These are phyloP conservation scores for Oeneis ivallda DNA, from an alignment of 2,888 invertebrate genomes.

Conservation along the genomic window DNA sequence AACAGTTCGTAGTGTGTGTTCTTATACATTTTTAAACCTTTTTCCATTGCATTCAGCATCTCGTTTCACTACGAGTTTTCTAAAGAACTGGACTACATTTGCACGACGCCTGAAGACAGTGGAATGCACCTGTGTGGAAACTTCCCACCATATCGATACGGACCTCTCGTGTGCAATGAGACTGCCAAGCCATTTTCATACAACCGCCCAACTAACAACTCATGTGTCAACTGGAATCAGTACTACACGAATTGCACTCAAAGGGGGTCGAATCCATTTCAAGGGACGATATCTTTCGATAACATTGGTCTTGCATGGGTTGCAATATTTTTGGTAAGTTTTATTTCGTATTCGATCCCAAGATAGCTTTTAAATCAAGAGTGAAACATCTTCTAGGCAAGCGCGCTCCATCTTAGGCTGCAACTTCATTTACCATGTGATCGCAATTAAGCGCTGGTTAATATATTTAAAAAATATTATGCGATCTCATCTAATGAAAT, in stretches of 20 bases:
- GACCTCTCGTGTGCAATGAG: slow-evolving; percentile 88
- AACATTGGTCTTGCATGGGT: slow-evolving; percentile 99
- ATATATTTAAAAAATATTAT: no score
- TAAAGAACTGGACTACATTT: slow-evolving; percentile 97
- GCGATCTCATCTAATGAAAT: no score
- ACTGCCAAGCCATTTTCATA: slow-evolving; percentile 83
- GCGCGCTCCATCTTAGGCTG: not conserved
- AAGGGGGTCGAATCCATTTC: slow-evolving; percentile 97
- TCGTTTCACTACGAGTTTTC: slow-evolving; percentile 94
- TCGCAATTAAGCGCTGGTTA: no score
- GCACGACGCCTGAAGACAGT: slow-evolving; percentile 94
- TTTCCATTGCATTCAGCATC: slow-evolving; percentile 68
- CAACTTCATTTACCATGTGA: no score
- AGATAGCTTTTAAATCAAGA: not conserved
- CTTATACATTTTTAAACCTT: slow-evolving; percentile 11
- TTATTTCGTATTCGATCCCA: not conserved
- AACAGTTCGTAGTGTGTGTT: not conserved
- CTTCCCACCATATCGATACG: slow-evolving; percentile 90
- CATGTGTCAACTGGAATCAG: slow-evolving; percentile 99
- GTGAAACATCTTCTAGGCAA: no score
- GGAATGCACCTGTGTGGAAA: slow-evolving; percentile 96
- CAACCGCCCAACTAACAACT: slow-evolving; percentile 85
- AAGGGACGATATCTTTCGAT: slow-evolving; percentile 99
- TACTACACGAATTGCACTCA: slow-evolving; percentile 98
- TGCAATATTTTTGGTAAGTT: slow-evolving; percentile 98